Conservation (phyloP, 2,113 vertebrate species). For the Heptranchias perlo region DNA sequence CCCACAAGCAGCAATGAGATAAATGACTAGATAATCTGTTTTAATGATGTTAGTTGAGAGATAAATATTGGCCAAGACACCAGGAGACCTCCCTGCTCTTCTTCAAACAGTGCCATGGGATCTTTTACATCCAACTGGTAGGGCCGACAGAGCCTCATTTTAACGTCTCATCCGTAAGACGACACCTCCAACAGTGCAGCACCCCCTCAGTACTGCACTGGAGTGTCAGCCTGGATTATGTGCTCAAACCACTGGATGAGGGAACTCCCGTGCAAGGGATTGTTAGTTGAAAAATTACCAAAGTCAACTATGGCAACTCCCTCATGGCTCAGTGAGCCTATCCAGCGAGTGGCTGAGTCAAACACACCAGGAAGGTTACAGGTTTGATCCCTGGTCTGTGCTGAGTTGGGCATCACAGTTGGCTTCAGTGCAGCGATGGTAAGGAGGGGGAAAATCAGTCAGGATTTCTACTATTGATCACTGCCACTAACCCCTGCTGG, state of each 20-base stretch:
- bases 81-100: neutral
- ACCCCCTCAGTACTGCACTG: neutral
- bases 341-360: neutral
- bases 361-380: neutral
- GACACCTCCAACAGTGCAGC: neutral
- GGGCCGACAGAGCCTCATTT: neutral
- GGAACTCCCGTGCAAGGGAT: neutral
- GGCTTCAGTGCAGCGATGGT: neutral
- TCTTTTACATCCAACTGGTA: neutral
- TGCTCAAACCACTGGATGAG: neutral
- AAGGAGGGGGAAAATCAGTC: neutral
- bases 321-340: neutral
- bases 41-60: neutral
- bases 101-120: neutral
- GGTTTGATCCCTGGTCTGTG: neutral
- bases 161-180: neutral
- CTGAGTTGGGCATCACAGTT: neutral
- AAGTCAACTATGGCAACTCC: neutral
- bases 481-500: neutral
- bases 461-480: neutral
- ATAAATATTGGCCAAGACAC: neutral
- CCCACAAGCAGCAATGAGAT: neutral
- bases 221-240: neutral
- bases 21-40: neutral
- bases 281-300: neutral